phyloP scores from a whole-genome alignment of 2,113 vertebrate species.

The Archocentrus centrarchus region DNA sequence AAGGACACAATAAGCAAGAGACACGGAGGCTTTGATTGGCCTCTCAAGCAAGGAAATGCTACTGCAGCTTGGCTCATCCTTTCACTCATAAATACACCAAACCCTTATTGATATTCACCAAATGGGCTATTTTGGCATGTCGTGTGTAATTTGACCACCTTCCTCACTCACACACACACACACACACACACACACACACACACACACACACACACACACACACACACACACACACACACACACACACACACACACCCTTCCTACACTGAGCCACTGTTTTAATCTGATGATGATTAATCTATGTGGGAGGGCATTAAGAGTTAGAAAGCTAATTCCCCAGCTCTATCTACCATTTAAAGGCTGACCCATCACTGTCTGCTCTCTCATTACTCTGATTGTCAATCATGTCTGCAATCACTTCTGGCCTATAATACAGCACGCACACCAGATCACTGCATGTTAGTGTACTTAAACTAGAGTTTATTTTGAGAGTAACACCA shows the following conservation, averaged over 20 bases:
- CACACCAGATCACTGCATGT: neutral
- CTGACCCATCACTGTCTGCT: neutral
- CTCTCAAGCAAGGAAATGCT: neutral
- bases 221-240: neutral
- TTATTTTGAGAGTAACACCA: neutral
- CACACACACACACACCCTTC: neutral
- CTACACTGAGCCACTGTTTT: neutral
- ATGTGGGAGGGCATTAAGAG: conserved; percentile 10
- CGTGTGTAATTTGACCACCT: conserved; percentile 15
- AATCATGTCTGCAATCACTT: conserved; percentile 3
- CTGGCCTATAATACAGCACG: neutral
- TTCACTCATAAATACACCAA: neutral
- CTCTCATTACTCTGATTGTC: neutral
- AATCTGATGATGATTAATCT: conserved; percentile 42
- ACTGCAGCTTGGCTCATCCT: neutral
- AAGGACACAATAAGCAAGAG: neutral
- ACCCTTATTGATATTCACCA: conserved; percentile 5
- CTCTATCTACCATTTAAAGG: neutral
- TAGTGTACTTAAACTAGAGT: neutral
- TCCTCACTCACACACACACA: neutral
- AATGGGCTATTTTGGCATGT: neutral
- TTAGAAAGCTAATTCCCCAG: conserved; percentile 6
- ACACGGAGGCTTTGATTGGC: neutral
- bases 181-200: no score
- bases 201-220: neutral